Conservation (phyloP, 2,113 vertebrate genomes). For the Pterocles orientalis region DNA sequence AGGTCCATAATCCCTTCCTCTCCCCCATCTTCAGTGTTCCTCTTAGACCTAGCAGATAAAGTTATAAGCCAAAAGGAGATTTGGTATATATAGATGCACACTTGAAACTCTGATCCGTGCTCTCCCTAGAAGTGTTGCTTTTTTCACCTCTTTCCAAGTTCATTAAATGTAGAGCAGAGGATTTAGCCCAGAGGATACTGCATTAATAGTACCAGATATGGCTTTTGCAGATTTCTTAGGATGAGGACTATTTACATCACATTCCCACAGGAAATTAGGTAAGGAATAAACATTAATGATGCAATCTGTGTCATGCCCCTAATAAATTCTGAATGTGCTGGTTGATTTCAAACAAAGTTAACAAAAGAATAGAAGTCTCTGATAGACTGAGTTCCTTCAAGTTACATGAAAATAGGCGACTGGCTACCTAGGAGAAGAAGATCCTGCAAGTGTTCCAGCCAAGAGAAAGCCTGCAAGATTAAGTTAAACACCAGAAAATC, state of each 20-base stretch:
- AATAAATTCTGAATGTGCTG: neutral
- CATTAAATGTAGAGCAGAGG: neutral
- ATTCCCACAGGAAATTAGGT: neutral
- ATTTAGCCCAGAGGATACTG: neutral
- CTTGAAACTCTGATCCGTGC: neutral
- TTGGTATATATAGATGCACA: neutral
- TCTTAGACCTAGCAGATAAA: neutral
- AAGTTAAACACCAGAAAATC: neutral
- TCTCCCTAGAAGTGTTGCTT: neutral
- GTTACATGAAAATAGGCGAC: neutral
- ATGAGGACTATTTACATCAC: neutral
- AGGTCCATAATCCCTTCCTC: neutral
- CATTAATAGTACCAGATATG: neutral
- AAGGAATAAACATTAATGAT: neutral
- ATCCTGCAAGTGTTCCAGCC: neutral
- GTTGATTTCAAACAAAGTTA: neutral
- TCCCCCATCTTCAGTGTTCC: neutral
- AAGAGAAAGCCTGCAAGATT: constrained; percentile 2
- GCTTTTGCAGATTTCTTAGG: neutral
- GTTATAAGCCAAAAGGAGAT: neutral
- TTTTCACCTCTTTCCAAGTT: neutral
- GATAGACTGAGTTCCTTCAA: neutral
- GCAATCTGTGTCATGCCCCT: neutral
- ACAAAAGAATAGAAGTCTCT: neutral
- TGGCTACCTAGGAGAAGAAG: neutral